Evolutionary conservation across 2,888 invertebrate genomes (phyloP), one percentile per base, ranked within the genome.

Genomic region (Melieria picta): DNA sequence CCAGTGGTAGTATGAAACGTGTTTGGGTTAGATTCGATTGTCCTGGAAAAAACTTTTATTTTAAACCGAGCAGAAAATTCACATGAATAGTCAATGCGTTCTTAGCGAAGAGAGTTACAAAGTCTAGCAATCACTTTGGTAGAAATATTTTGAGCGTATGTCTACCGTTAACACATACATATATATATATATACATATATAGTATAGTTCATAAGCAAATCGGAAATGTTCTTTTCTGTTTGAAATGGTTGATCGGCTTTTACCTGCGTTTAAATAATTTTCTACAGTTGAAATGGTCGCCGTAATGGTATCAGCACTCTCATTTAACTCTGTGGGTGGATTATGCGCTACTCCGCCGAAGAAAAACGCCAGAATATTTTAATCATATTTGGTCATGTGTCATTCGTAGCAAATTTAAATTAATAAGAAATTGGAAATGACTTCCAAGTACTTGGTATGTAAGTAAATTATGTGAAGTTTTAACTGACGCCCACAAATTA

Each of bases 231-330:
- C n/a, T 62, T 43, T 5, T n/a, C n/a, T 11, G 30, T 7, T 43
- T 45, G n/a, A 45, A 45, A 11, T 50, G 9, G 3, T 3, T 67
- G 11, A 11, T 13, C 43, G 46, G 11, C 5, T 46, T 62, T 85
- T 85, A 94, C 94, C 95, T 89, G 96, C 94, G 88, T 98, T 97
- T 69, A 98, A 91, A 89, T 99, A 98, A 86, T 96, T 91, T 79
- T 99, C 98, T 79, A 99, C 91, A 45, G 96, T 96, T 50, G 97
- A 97, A 97, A 99, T 98, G 75, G 98, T 98, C 88, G 96, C 96
- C 74, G 98, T 98, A 79, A 99, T 98, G 46, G 96, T 97, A 88
- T 98, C 98, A 60, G 98, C 98, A 62, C 98, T 98, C 82, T 95
- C 94, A 78, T 98, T 90, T 69, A 99, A 90, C 87, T 98, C 97